Evolutionary conservation across 2,888 invertebrate genomes (phyloP).

Genomic region (Onthophagus sagittarius): DNA sequence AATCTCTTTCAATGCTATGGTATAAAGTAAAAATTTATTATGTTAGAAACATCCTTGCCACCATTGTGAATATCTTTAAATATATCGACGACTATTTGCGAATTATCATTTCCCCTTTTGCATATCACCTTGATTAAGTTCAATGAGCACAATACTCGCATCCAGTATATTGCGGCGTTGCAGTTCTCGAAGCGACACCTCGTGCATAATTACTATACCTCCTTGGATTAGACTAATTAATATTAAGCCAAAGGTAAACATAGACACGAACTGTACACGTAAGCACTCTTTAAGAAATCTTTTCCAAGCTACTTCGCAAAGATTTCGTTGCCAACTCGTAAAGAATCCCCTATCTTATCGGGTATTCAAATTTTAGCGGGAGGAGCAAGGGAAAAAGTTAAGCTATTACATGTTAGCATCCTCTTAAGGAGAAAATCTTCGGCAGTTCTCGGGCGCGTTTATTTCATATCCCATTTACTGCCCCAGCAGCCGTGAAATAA

Average conservation of each 20-base stretch:
- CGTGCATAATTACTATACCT: neutral
- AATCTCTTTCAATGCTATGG: too few species aligned
- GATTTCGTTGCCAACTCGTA: slow-evolving; percentile 14
- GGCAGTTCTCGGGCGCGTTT: slow-evolving; percentile 29
- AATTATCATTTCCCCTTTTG: too few species aligned
- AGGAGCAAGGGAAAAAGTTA: slow-evolving; percentile 30
- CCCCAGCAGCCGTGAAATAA: slow-evolving; percentile 40
- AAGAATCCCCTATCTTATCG: slow-evolving; percentile 35
- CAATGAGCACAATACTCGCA: too few species aligned
- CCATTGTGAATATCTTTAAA: too few species aligned
- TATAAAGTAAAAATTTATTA: too few species aligned
- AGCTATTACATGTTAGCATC: slow-evolving; percentile 35
- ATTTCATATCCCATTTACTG: slow-evolving; percentile 42
- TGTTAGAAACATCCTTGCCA: too few species aligned
- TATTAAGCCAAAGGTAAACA: neutral
- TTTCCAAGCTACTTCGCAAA: neutral
- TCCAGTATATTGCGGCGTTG: neutral
- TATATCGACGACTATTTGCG: too few species aligned
- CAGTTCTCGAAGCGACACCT: neutral
- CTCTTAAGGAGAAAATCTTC: slow-evolving; percentile 25
- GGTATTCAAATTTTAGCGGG: slow-evolving; percentile 33
- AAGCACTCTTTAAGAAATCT: neutral
- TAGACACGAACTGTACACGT: too few species aligned
- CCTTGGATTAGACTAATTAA: neutral
- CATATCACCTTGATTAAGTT: too few species aligned